A percentile compares a stretch with the other conserved stretches of the same genome.
Evolutionary conservation across 1,140 invertebrate genomes (phyloP).

Genomic region (Zaprionus tsacasi): DNA sequence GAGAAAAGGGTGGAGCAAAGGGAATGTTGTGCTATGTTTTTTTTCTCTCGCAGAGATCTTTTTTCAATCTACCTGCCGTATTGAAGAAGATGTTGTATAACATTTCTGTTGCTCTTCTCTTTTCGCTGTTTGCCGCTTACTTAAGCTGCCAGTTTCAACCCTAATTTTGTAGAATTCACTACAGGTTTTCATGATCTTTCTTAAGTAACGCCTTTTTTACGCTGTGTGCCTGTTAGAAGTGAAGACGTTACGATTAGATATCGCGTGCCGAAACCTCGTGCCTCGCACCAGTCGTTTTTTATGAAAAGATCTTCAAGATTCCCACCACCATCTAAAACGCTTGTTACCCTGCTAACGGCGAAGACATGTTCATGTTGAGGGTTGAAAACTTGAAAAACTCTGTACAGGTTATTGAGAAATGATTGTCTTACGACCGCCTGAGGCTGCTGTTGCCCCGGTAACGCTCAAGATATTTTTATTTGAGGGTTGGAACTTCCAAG

Average conservation of each 20-base stretch:
- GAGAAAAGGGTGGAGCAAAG: slow-evolving; percentile 1
- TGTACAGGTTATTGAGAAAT: not conserved
- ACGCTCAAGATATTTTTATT: slow-evolving; percentile 8
- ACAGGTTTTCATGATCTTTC: not conserved
- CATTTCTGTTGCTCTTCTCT: slow-evolving; percentile 3
- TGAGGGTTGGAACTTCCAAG: not conserved
- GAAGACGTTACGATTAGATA: slow-evolving; percentile 20
- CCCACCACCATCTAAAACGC: not conserved
- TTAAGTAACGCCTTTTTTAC: not conserved
- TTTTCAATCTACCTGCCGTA: not conserved
- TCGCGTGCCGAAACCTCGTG: not conserved
- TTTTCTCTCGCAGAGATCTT: not conserved
- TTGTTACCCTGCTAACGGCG: not conserved
- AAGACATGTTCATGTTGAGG: not conserved
- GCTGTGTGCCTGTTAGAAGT: slow-evolving; percentile 17
- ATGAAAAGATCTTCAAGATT: not conserved
- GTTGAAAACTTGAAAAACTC: not conserved
- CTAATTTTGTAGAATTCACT: slow-evolving; percentile 31
- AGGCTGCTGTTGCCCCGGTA: slow-evolving; percentile 8
- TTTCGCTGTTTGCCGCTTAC: slow-evolving; percentile 48
- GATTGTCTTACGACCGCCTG: not conserved
- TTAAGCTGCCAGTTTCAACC: slow-evolving; percentile 52
- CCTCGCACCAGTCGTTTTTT: not conserved
- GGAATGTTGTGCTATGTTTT: not conserved
- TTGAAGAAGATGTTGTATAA: slow-evolving; percentile 9